These are phyloP conservation scores for Heliconius congener DNA, from an alignment of 1,140 invertebrate genomes.

Conservation along the genomic window DNA sequence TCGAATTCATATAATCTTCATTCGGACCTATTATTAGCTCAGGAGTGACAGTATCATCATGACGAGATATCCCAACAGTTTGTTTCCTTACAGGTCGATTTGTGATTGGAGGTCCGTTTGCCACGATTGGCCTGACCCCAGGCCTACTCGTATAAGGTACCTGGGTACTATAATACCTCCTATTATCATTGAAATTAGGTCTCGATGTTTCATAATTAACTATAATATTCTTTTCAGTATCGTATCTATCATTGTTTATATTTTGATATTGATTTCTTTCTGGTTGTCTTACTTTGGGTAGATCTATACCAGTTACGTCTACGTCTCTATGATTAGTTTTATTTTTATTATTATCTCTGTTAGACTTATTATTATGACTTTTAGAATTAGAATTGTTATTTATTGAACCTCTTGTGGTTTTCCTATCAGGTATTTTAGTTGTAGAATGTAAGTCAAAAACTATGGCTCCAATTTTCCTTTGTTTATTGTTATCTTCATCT, in stretches of 20 bases:
- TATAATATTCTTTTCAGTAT: slow-evolving; percentile 40
- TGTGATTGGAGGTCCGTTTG: slow-evolving; percentile 62
- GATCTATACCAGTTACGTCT: not conserved
- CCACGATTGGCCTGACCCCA: slow-evolving; percentile 56
- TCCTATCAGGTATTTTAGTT: slow-evolving; percentile 36
- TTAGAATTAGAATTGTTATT: not conserved
- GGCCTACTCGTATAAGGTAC: slow-evolving; percentile 50
- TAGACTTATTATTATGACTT: not conserved
- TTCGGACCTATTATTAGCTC: slow-evolving; percentile 58
- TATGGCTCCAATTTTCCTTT: slow-evolving; percentile 22
- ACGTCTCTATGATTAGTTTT: slow-evolving; percentile 8
- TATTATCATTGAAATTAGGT: slow-evolving; percentile 18
- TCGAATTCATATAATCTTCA: slow-evolving; percentile 58
- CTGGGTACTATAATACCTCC: slow-evolving; percentile 42
- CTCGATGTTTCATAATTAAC: slow-evolving; percentile 41
- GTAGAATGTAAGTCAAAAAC: slow-evolving; percentile 25
- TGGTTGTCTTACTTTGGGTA: not conserved
- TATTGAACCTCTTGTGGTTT: slow-evolving; percentile 34
- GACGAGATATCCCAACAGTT: slow-evolving; percentile 8
- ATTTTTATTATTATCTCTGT: not conserved
- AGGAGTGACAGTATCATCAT: slow-evolving; percentile 40
- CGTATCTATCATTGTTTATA: not conserved
- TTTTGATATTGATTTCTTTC: not conserved
- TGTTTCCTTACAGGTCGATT: slow-evolving; percentile 53
- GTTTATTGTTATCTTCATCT: slow-evolving; percentile 13